Evolutionary conservation across 2,888 invertebrate genomes (phyloP), one percentile per base, ranked within the genome.

Genomic region (Elysia crispata): DNA sequence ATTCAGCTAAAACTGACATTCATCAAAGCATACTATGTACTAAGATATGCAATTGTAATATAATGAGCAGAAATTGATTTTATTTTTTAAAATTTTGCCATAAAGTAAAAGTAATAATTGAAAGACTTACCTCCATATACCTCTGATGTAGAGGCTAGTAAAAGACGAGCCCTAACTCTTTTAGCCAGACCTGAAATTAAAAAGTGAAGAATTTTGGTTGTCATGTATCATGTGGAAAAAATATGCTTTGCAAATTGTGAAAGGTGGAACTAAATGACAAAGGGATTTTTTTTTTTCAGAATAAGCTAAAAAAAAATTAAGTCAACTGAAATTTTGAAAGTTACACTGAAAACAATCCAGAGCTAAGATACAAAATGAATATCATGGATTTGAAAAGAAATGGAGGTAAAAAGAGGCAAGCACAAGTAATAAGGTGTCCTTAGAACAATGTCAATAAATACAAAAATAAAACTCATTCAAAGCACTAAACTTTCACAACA

Each of bases 131-230:
- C 92, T 15, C 99, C 99, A 92, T 99, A 99, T 0, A 99, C 97
- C 93, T 99, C 99, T 0, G 98, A 99, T 0, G 99, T 99, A 88
- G 98, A 99, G 15, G 99, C 99, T 90, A 99, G 96, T 82, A 99
- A 93, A 77, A 99, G 95, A 90, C 95, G 95, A 11, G 98, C 98
- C 88, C 97, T 96, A 60, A 98, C 97, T 85, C 98, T 94, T 91
- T 98, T 96, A 0, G 98, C 98, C 85, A 99, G 93, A 75, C 97
- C 97, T 96, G 84, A 25, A 85, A 85, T 31, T 31, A 70, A 69
- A 23, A 1, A 62, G n/a, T 23, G 62, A 25, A 13, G 15, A 69
- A 15, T 6, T n/a, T 11, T n/a, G 18, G 13, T 20, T n/a, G n/a
- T n/a, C n/a, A n/a, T n/a, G n/a, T 8, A n/a, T 8, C 3, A n/a